These are phyloP conservation scores for Rhagologus leucostigma DNA, from an alignment of 2,113 vertebrate species.

Conservation along the genomic window DNA sequence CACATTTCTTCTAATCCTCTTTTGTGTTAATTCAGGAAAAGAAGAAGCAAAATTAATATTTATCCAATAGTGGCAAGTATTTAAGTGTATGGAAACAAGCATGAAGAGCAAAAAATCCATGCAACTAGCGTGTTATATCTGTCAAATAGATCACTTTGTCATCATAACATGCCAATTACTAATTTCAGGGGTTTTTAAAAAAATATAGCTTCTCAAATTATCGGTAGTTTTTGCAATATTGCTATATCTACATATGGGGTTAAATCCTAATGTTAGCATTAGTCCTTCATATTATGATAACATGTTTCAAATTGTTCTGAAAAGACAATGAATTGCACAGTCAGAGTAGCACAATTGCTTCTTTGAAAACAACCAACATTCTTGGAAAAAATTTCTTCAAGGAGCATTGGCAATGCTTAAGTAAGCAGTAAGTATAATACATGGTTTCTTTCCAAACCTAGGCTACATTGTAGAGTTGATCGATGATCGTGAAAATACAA, in stretches of 20 bases:
- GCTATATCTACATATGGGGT: background rate
- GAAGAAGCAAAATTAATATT: background rate
- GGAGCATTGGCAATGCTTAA: background rate
- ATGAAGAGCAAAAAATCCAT: background rate
- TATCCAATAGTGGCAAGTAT: background rate
- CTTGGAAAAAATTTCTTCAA: background rate
- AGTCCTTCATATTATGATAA: background rate
- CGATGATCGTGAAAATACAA: background rate
- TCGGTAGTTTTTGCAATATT: background rate
- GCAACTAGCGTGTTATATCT: background rate
- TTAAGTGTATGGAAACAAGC: background rate
- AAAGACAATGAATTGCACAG: background rate
- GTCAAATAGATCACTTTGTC: background rate
- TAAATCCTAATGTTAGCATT: background rate
- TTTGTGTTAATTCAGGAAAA: background rate
- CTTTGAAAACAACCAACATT: background rate
- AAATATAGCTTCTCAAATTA: background rate
- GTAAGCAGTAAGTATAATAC: background rate
- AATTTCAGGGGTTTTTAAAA: background rate
- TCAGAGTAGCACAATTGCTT: background rate
- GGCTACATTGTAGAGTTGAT: background rate
- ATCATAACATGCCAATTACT: background rate
- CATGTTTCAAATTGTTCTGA: background rate
- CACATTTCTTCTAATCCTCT: background rate
- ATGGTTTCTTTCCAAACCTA: background rate